Percentiles rank a stretch among this genome's conserved stretches.
Conservation (phyloP, 1,140 invertebrate genomes). For the Agrypnia vestita region DNA sequence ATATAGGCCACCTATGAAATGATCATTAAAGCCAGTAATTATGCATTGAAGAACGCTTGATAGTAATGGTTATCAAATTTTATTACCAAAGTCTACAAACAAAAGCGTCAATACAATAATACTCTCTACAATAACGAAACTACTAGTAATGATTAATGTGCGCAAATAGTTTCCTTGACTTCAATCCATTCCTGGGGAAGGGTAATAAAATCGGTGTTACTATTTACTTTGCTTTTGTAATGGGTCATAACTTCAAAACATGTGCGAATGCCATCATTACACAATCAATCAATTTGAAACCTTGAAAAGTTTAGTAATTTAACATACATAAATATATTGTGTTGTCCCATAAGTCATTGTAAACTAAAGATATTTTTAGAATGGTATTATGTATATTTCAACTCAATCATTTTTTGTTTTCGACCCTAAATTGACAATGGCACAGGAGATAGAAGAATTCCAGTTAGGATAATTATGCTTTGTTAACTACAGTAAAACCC, state of each 20-base stretch:
- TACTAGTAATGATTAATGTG: background rate
- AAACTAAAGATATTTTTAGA: no score
- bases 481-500: no score
- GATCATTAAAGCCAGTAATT: slow-evolving; percentile 8
- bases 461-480: no score
- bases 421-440: no score
- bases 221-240: slow-evolving; percentile 25
- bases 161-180: slow-evolving; percentile 19
- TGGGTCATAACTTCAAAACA: slow-evolving; percentile 11
- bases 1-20: slow-evolving; percentile 11
- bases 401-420: no score
- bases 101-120: slow-evolving; percentile 1
- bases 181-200: background rate
- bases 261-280: background rate
- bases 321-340: background rate
- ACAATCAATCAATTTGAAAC: background rate
- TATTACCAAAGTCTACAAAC: slow-evolving; percentile 13
- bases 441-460: no score
- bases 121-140: slow-evolving; percentile 4
- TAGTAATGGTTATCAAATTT: slow-evolving; percentile 15
- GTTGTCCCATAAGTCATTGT: no score
- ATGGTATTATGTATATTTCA: no score
- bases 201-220: slow-evolving; percentile 27
- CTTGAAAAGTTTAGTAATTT: background rate
- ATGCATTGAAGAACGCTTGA: slow-evolving; percentile 21